Percentiles rank a stretch among this genome's conserved stretches.
Evolutionary conservation across 2,797 vertebrate species (phyloP).

Genomic region (Peromyscus eremicus): DNA sequence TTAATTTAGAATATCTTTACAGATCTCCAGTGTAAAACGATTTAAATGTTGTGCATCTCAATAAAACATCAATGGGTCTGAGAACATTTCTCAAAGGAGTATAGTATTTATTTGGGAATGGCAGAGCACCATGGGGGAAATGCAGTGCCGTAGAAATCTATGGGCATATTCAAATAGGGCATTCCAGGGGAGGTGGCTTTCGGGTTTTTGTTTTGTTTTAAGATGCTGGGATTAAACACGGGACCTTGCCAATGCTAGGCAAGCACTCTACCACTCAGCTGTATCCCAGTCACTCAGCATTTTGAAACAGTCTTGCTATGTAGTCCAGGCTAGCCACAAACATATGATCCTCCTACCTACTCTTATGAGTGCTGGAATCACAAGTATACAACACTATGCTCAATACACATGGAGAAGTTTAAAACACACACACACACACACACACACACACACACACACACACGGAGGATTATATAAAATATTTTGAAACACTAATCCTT

Average conservation of each 20-base stretch:
- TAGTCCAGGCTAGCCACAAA: not conserved
- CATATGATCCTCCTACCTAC: not conserved
- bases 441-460: too few relatives aligned
- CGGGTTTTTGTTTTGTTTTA: not conserved
- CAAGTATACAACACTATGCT: too few relatives aligned
- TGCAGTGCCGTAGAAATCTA: not conserved
- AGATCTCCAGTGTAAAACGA: not conserved
- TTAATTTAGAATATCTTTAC: not conserved
- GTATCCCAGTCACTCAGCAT: not conserved
- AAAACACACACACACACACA: too few relatives aligned
- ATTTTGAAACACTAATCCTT: not conserved
- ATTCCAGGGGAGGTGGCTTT: not conserved
- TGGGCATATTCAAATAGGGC: not conserved
- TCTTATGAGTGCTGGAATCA: not conserved
- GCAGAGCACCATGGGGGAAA: too few relatives aligned
- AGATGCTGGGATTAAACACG: not conserved
- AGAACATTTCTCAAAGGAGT: not conserved
- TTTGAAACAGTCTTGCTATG: not conserved
- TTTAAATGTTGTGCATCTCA: too few relatives aligned
- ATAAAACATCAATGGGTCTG: not conserved
- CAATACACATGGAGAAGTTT: not conserved
- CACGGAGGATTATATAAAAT: not conserved
- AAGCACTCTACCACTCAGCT: not conserved
- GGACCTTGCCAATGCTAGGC: not conserved
- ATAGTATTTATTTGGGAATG: not conserved